phyloP scores from a whole-genome alignment of 2,797 vertebrate genomes.

The Rhadinocentrus ornatus region DNA sequence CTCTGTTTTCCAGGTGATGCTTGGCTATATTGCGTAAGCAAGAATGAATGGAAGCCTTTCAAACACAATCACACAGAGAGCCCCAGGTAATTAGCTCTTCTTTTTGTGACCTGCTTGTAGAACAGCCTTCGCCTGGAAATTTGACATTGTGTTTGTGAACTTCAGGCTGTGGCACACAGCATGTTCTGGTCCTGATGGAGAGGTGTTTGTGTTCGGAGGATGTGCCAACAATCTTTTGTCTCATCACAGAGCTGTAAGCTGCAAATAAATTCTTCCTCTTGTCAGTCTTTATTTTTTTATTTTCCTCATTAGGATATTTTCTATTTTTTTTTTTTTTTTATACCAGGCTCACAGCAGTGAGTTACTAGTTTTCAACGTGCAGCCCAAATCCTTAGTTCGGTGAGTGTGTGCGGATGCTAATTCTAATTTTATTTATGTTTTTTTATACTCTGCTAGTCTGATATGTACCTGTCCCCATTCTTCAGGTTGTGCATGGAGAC shows the following conservation, averaged over 20 bases:
- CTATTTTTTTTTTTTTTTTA: background rate
- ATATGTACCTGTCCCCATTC: background rate
- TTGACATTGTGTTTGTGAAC: slow-evolving; percentile 11
- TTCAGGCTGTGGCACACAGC: slow-evolving; percentile 95
- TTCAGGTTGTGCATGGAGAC: slow-evolving; percentile 92
- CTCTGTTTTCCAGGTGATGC: slow-evolving; percentile 87
- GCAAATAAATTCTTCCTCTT: background rate
- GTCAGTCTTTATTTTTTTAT: no score
- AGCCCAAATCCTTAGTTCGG: slow-evolving; percentile 93
- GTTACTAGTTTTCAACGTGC: slow-evolving; percentile 91
- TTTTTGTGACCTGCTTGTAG: background rate
- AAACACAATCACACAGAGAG: slow-evolving; percentile 88
- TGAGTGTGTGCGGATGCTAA: slow-evolving; percentile 69
- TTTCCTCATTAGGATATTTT: background rate
- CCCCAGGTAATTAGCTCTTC: slow-evolving; percentile 55
- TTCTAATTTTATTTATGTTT: no score
- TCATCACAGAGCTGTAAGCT: slow-evolving; percentile 92
- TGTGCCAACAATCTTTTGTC: slow-evolving; percentile 96
- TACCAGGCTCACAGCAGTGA: slow-evolving; percentile 94
- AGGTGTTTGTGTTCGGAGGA: slow-evolving; percentile 96
- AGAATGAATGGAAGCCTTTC: slow-evolving; percentile 92
- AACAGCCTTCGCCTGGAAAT: background rate
- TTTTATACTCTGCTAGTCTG: background rate
- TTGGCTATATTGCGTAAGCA: slow-evolving; percentile 93
- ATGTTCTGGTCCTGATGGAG: slow-evolving; percentile 92